Evolutionary conservation across 2,888 invertebrate genomes (phyloP), one percentile per base, ranked within the genome.

Genomic region (Coenonympha glycerion): DNA sequence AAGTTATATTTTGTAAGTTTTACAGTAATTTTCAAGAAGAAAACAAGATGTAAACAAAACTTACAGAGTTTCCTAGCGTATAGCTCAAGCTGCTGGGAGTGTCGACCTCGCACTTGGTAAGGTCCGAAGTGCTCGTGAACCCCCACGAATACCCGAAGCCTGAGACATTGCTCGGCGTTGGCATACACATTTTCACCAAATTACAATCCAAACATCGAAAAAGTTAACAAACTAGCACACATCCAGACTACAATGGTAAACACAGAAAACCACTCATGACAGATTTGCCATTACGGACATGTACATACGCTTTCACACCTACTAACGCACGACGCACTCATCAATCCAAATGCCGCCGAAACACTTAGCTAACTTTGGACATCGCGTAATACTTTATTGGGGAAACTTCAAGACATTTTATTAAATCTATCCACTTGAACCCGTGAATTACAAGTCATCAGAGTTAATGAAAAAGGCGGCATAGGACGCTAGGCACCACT

Each of bases 81-180:
- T 88, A 88, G 64, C 86, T 88, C 63, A 88, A 70, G 57, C 87
- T 86, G 62, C 83, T 86, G 2, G 88, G 85, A 48, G 86, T 81
- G 52, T 88, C 88, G 67, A 87, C 87, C 64, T 88, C 88, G 58
- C 76, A 79, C 64, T 88, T 88, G 46, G 85, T 82, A 56, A 86
- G 84, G 58, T 88, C 88, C 33, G 86, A 46, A 11, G 86, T 71
- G 55, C 85, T 85, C 54, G 87, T 83, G 66, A 88, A 88, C 57
- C 86, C 86, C 88, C 88, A 88, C 56, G 87, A 81, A 66, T 88
- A 88, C 45, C 87, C 87, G 69, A 88, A 87, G 56, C 87, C 86
- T 68, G 87, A 78, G 53, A 87, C 87, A 80, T 87, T 88, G 59
- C 79, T 87, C 64, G 87, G 87, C 59, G 87, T 88, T 62, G 87